phyloP scores from a whole-genome alignment of 2,113 vertebrate species.

The Grus americana region DNA sequence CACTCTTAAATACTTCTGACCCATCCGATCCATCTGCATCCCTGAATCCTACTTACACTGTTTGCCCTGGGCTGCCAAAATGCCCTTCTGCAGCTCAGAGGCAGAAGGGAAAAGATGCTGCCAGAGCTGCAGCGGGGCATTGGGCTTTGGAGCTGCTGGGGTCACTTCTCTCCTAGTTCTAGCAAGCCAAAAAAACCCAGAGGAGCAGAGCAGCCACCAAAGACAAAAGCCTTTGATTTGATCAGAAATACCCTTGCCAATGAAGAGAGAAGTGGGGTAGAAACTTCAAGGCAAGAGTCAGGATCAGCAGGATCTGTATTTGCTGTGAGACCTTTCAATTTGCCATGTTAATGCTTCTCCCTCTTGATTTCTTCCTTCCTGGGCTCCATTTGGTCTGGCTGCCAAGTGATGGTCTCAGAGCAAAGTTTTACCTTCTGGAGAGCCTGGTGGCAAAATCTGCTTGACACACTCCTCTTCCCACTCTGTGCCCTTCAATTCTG shows the following conservation, averaged over 20 bases:
- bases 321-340: not conserved
- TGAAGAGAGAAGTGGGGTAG: accelerated
- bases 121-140: not conserved
- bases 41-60: not conserved
- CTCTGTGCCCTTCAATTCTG: not conserved
- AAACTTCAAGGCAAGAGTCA: not conserved
- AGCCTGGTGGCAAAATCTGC: not conserved
- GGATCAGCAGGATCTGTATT: not conserved
- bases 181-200: not conserved
- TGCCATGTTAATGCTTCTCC: not conserved
- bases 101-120: not conserved
- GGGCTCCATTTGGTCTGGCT: not conserved
- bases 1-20: not conserved
- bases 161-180: not conserved
- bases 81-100: not conserved
- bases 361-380: not conserved
- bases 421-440: not conserved
- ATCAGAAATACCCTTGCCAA: not conserved
- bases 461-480: not conserved
- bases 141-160: not conserved
- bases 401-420: not conserved
- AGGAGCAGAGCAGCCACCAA: not conserved
- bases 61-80: not conserved
- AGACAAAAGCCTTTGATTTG: not conserved
- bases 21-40: not conserved